Percentiles rank a stretch among this genome's conserved stretches.
These are phyloP conservation scores for Ramphastos sulfuratus DNA, from an alignment of 2,113 vertebrate genomes.

Conservation along the genomic window DNA sequence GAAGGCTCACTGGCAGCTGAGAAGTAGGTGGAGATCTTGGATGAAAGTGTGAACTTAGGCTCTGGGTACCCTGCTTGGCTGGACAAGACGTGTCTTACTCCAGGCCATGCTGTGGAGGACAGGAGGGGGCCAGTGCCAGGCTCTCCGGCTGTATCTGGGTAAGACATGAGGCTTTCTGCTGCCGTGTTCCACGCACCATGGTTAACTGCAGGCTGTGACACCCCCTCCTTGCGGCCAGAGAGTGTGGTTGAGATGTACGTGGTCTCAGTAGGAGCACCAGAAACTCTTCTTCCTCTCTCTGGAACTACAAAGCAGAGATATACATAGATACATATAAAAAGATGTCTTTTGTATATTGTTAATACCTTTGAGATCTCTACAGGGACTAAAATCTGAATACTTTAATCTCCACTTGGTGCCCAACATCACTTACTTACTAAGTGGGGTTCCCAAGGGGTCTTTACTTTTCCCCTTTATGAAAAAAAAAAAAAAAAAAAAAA, in stretches of 20 bases:
- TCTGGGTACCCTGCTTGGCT: neutral
- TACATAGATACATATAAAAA: neutral
- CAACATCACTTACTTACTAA: neutral
- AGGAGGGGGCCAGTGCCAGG: accelerated
- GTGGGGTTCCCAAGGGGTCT: neutral
- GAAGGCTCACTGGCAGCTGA: neutral
- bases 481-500: neutral
- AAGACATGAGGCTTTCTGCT: neutral
- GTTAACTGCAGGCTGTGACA: constrained; percentile 69
- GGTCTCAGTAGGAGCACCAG: constrained; percentile 36
- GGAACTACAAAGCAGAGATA: neutral
- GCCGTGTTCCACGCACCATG: neutral
- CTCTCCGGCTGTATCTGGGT: neutral
- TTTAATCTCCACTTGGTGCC: neutral
- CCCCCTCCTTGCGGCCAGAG: constrained; percentile 73
- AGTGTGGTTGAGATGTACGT: constrained; percentile 67
- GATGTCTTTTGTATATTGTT: neutral
- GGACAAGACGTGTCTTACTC: neutral
- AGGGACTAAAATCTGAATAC: neutral
- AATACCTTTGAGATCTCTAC: neutral
- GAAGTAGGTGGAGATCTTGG: neutral
- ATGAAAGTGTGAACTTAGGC: neutral
- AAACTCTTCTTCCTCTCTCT: constrained; percentile 15
- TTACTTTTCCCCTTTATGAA: neutral
- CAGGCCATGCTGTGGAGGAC: neutral